Percentiles rank a stretch among this genome's conserved stretches.
Conservation (phyloP, 2,888 invertebrate genomes). For the Chrysina gloriosa region DNA sequence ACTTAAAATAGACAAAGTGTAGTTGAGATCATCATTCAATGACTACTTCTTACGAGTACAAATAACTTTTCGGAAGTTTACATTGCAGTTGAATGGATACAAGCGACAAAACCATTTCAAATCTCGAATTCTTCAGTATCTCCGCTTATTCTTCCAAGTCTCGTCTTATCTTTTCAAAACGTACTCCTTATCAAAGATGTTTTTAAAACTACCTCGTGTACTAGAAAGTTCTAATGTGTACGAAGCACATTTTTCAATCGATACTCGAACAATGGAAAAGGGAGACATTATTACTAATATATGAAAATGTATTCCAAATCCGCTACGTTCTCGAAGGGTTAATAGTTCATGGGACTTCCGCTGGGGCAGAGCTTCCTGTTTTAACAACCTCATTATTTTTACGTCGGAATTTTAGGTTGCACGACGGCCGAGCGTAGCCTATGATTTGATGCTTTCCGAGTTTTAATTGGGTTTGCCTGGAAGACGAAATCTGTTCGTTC, state of each 20-base stretch:
- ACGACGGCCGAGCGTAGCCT: neutral
- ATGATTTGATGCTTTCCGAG: constrained; percentile 7
- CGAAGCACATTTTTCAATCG: neutral
- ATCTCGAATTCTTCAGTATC: no score
- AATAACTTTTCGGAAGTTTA: no score
- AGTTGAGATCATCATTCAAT: no score
- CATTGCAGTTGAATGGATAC: no score
- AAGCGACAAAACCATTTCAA: no score
- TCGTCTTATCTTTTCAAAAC: no score
- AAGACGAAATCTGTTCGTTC: neutral
- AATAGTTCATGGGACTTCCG: constrained; percentile 47
- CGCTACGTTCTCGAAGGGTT: constrained; percentile 45
- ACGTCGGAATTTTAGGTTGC: constrained; percentile 11
- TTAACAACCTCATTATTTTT: constrained; percentile 14
- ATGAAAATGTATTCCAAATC: constrained; percentile 37
- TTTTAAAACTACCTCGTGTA: neutral
- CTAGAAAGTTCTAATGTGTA: neutral
- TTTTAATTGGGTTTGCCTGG: constrained; percentile 17
- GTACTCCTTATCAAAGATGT: no score
- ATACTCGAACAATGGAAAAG: neutral
- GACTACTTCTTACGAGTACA: no score
- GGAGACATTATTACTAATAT: constrained; percentile 22
- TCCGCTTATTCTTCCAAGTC: no score
- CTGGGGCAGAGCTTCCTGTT: constrained; percentile 26
- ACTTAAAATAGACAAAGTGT: no score